Percentiles rank a stretch among this genome's conserved stretches.
Evolutionary conservation across 1,140 invertebrate genomes (phyloP).

Genomic region (Drosophila sp.): DNA sequence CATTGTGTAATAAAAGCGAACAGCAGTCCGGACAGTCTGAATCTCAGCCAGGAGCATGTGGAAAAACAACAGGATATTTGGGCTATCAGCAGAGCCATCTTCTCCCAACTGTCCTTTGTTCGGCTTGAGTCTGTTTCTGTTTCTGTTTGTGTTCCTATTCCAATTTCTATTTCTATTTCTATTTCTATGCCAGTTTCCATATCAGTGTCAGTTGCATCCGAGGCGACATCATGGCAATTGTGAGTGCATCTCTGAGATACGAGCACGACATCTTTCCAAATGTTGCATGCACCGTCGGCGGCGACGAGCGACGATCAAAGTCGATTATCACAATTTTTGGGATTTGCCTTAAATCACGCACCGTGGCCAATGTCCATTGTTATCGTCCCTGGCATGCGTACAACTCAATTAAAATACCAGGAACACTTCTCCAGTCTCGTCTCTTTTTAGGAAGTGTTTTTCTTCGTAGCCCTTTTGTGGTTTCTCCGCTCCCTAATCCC

Average conservation of each 20-base stretch:
- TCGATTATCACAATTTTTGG: conserved; percentile 79
- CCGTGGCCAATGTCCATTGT: conserved; percentile 30
- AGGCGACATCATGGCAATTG: conserved; percentile 18
- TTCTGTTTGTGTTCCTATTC: background rate
- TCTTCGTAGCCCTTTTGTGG: conserved; percentile 62
- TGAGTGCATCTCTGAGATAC: conserved; percentile 23
- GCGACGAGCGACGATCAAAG: conserved; percentile 62
- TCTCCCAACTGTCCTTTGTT: conserved; percentile 18
- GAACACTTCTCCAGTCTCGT: conserved; percentile 43
- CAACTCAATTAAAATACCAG: conserved; percentile 79
- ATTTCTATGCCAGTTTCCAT: background rate
- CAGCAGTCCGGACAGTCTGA: conserved; percentile 12
- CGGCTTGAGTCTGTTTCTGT: background rate
- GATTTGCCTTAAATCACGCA: conserved; percentile 81
- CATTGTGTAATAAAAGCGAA: conserved; percentile 66
- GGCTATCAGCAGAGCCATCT: conserved; percentile 27
- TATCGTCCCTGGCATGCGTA: conserved; percentile 48
- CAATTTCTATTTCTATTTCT: background rate
- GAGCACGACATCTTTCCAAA: conserved; percentile 6
- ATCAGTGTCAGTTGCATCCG: background rate
- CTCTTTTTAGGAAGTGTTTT: conserved; percentile 37
- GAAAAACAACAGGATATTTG: conserved; percentile 48
- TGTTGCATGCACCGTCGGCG: conserved; percentile 38
- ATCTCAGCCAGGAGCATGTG: conserved; percentile 14
- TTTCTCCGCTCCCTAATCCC: conserved; percentile 66